These are phyloP conservation scores for Threskiornis aethiopicus DNA, from an alignment of 2,797 vertebrate species.

Conservation along the genomic window DNA sequence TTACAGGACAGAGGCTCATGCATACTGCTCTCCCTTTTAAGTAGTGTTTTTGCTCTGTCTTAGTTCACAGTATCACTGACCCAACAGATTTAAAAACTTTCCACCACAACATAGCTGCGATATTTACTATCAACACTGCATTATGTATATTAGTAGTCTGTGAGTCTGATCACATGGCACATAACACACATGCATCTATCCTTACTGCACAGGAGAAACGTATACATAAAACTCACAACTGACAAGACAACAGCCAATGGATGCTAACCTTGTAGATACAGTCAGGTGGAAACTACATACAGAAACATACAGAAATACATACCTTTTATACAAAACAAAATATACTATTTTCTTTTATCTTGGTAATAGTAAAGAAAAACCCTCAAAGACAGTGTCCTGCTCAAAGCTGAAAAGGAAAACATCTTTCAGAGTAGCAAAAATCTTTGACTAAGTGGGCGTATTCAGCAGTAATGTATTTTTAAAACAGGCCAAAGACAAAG, in stretches of 20 bases:
- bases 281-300: background rate
- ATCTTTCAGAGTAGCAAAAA: slow-evolving; percentile 33
- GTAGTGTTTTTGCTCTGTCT: background rate
- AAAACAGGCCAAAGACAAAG: background rate
- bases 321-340: slow-evolving; percentile 46
- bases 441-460: background rate
- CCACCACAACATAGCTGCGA: background rate
- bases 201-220: background rate
- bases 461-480: background rate
- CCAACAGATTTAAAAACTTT: background rate
- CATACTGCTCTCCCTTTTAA: background rate
- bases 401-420: slow-evolving; percentile 59
- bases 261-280: background rate
- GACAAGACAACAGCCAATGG: background rate
- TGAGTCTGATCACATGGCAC: background rate
- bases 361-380: slow-evolving; percentile 55
- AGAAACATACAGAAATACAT: slow-evolving; percentile 13
- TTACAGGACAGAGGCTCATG: background rate
- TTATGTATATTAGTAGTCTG: background rate
- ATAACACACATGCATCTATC: background rate
- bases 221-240: background rate
- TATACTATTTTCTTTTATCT: slow-evolving; percentile 41
- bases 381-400: slow-evolving; percentile 40
- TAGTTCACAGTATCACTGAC: background rate
- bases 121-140: background rate